Conservation (phyloP, 92 coral and sea anemone genomes). For the Porites divaricata region DNA sequence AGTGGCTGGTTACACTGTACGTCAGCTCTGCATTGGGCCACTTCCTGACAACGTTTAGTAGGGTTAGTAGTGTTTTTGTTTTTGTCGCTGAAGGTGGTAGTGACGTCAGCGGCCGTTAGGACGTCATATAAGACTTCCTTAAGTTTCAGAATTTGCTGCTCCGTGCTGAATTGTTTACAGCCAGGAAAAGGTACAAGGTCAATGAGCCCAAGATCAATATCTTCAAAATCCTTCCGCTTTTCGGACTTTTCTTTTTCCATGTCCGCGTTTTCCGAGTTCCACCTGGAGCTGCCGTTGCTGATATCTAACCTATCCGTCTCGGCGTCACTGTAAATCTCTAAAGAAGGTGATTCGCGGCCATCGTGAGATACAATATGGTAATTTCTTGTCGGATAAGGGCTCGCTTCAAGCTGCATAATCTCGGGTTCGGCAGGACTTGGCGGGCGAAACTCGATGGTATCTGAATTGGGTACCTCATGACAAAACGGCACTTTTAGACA, state of each 20-base stretch:
- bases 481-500: conserved; percentile 69
- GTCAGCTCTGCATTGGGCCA: neutral
- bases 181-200: conserved; percentile 64
- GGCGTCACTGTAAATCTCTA: conserved; percentile 62
- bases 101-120: conserved; percentile 68
- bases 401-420: conserved; percentile 77
- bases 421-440: conserved; percentile 74
- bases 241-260: conserved; percentile 35
- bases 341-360: conserved; percentile 3
- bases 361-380: conserved; percentile 58
- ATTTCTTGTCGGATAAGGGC: conserved; percentile 73
- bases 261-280: conserved; percentile 61
- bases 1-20: neutral
- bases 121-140: conserved; percentile 83
- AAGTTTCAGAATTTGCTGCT: conserved; percentile 59
- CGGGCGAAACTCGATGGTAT: conserved; percentile 81
- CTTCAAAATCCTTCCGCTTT: conserved; percentile 50
- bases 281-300: conserved; percentile 76
- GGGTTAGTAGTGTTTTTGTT: conserved; percentile 52
- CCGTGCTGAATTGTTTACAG: conserved; percentile 60
- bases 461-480: conserved; percentile 68
- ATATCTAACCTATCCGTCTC: conserved; percentile 82
- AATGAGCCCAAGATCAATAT: conserved; percentile 59
- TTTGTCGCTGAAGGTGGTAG: conserved; percentile 33
- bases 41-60: conserved; percentile 17